Conservation (phyloP, 2,797 vertebrate genomes). For the Chloroceryle inda region DNA sequence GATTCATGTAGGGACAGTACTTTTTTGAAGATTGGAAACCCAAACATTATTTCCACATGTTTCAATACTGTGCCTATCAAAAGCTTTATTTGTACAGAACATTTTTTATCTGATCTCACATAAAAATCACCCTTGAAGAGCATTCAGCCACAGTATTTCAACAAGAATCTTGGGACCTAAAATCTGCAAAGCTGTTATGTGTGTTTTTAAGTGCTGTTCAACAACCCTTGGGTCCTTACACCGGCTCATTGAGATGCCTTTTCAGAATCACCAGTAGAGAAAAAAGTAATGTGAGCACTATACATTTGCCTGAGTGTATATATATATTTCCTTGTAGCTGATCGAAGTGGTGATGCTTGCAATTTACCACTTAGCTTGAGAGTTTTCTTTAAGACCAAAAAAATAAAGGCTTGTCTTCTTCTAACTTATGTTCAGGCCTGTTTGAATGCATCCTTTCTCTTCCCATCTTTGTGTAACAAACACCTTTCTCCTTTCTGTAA, state of each 20-base stretch:
- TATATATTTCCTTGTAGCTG: neutral
- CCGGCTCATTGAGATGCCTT: neutral
- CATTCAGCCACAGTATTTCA: neutral
- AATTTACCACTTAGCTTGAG: conserved; percentile 10
- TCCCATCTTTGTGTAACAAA: neutral
- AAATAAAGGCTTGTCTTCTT: neutral
- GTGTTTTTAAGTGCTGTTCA: neutral
- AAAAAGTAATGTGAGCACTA: neutral
- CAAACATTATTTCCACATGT: neutral
- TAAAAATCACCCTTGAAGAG: neutral
- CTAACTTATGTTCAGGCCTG: neutral
- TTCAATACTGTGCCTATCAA: rapidly evolving
- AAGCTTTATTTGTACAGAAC: neutral
- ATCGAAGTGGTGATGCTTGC: neutral
- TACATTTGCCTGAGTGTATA: neutral
- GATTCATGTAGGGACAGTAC: neutral
- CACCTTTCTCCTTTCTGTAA: neutral
- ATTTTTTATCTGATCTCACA: neutral
- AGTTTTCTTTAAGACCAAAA: neutral
- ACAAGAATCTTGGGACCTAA: neutral
- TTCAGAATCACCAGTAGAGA: neutral
- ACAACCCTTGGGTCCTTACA: neutral
- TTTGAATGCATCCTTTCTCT: neutral
- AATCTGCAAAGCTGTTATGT: neutral
- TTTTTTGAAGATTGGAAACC: neutral